Percentiles rank a stretch among this genome's conserved stretches.
phyloP scores from a whole-genome alignment of 2,888 invertebrate species.

The Phortica magna region DNA sequence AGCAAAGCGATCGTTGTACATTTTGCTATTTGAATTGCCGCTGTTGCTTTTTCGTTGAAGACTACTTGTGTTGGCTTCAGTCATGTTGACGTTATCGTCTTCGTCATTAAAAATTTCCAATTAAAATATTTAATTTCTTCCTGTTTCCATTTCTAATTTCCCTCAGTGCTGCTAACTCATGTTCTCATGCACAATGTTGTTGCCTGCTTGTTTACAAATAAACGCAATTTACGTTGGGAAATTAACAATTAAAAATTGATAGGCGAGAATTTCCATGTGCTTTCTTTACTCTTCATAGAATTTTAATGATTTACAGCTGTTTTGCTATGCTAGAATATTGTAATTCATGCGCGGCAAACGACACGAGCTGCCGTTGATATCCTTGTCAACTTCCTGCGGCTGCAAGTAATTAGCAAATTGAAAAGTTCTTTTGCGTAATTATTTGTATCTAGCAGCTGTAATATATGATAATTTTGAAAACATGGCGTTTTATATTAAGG shows the following conservation, averaged over 20 bases:
- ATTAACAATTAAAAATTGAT: conserved; percentile 73
- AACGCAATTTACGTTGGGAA: conserved; percentile 69
- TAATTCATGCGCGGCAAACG: not conserved
- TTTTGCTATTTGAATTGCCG: conserved; percentile 17
- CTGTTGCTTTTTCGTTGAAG: conserved; percentile 9
- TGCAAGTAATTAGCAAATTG: conserved; percentile 33
- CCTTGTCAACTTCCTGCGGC: conserved; percentile 1
- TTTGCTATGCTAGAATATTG: not conserved
- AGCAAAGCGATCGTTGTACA: not conserved
- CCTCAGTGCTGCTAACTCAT: conserved; percentile 42
- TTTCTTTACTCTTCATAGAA: conserved; percentile 8
- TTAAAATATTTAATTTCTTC: conserved; percentile 72
- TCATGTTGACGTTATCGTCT: conserved; percentile 36
- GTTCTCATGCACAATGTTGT: not conserved
- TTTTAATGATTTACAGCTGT: conserved; percentile 36
- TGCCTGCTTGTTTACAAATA: conserved; percentile 48
- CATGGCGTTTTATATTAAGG: not conserved
- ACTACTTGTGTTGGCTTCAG: conserved; percentile 3
- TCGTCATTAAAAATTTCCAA: conserved; percentile 68
- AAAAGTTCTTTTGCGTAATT: conserved; percentile 28
- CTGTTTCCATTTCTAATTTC: conserved; percentile 52
- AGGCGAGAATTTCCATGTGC: conserved; percentile 41
- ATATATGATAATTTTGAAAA: not conserved
- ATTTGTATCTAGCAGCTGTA: not conserved
- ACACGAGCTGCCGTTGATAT: not conserved